Evolutionary conservation across 2,113 vertebrate species (phyloP), one percentile per base, ranked within the genome.

Genomic region (Nanorana parkeri): DNA sequence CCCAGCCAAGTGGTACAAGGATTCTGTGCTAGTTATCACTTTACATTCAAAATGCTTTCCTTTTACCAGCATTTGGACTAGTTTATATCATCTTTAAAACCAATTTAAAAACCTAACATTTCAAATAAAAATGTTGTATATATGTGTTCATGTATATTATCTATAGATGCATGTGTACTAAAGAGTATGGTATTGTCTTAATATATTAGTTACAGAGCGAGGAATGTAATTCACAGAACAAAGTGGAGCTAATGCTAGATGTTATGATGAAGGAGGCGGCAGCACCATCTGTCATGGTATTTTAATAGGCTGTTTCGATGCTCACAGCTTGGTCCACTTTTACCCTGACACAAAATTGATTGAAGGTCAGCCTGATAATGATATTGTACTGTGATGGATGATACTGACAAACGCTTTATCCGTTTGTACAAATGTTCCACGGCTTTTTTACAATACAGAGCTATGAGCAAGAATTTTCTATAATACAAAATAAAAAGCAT

Each of bases 271-370:
- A 67, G 54, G 72, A 75, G 60, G 47, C 69, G 64, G 71, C 52
- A 60, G 52, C 23, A 52, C 80, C 72, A 83, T 83, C 80, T 82
- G 80, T 82, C 80, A 82, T 83, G 80, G 64, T 76, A 76, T 68
- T 75, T 83, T 76, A 83, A 83, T 83, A 83, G 80, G 54, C 71
- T 83, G 80, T 83, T 83, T 83, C 76, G 71, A 83, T 83, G 80
- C 80, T 75, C 80, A 67, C 80, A 83, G 80, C 80, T 76, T 83
- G 80, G 80, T 75, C 71, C 61, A 76, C 63, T 83, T 83, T 83
- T 83, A 68, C 80, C 72, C 67, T 83, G 80, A 83, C 80, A 75
- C 80, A 83, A 83, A 83, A 76, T 82, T 83, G 72, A 83, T 83
- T 83, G 71, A 83, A 76, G 80, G 80, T 83, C 80, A 83, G 60